Conservation (phyloP, 1,140 invertebrate genomes). For the Augochlora pura region DNA sequence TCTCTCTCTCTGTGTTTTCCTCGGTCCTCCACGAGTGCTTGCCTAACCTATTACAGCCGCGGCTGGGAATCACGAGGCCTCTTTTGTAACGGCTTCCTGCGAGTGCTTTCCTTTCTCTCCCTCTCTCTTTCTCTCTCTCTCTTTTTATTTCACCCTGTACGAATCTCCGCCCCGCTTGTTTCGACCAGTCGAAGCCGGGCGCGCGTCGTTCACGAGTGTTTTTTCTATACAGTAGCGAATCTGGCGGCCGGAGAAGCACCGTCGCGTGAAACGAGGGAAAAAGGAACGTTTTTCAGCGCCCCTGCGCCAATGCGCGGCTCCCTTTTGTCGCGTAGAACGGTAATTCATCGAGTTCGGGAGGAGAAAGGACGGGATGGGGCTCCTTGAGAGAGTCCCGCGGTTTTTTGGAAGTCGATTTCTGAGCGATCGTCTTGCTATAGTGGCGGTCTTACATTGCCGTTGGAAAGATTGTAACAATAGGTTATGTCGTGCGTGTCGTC, state of each 20-base stretch:
- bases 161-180: background rate
- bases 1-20: conserved; percentile 29
- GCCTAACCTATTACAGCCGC: conserved; percentile 44
- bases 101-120: conserved; percentile 42
- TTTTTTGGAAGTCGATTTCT: background rate
- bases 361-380: background rate
- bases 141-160: background rate
- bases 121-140: background rate
- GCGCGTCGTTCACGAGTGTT: conserved; percentile 40
- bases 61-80: conserved; percentile 34
- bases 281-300: background rate
- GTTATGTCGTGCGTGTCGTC: no score
- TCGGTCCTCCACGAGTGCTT: conserved; percentile 36
- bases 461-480: no score
- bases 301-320: background rate
- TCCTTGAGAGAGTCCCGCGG: background rate
- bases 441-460: no score
- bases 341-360: background rate
- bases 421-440: background rate
- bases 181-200: background rate
- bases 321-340: background rate
- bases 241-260: conserved; percentile 25
- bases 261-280: background rate
- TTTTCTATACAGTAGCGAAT: conserved; percentile 52
- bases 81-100: conserved; percentile 36